phyloP scores from a whole-genome alignment of 2,797 vertebrate species.

The Ctenosaura bakeri region DNA sequence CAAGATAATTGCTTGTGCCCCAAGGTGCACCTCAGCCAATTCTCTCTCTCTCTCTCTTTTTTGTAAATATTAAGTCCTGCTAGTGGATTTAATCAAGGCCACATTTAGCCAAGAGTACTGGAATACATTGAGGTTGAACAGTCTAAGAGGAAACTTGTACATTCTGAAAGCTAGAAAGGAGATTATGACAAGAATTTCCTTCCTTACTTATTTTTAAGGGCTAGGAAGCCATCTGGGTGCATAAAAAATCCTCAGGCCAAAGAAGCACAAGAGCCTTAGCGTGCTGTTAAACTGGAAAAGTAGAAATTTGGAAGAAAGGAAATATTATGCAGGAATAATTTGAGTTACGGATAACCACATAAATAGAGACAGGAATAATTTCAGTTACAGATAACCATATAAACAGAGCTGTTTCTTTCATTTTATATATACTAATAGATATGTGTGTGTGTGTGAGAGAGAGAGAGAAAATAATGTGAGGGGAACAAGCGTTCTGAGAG shows the following conservation, averaged over 20 bases:
- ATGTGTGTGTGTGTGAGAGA: no score
- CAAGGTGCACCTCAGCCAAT: constrained; percentile 5
- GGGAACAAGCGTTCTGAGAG: no score
- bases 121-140: constrained; percentile 19
- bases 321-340: constrained; percentile 2
- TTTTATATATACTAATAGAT: not conserved
- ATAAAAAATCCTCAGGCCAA: constrained; percentile 1
- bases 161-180: not conserved
- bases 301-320: not conserved
- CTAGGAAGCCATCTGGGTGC: not conserved
- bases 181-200: not conserved
- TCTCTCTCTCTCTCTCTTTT: not conserved
- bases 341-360: not conserved
- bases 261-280: not conserved
- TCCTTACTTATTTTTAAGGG: not conserved
- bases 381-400: not conserved
- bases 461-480: no score
- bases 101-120: not conserved
- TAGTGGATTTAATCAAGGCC: constrained; percentile 5
- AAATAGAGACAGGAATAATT: not conserved
- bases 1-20: constrained; percentile 35
- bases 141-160: not conserved
- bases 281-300: not conserved
- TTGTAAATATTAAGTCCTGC: not conserved
- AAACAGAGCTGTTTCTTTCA: not conserved